Conservation (phyloP, 2,113 vertebrate genomes). For the Acanthisitta chloris region DNA sequence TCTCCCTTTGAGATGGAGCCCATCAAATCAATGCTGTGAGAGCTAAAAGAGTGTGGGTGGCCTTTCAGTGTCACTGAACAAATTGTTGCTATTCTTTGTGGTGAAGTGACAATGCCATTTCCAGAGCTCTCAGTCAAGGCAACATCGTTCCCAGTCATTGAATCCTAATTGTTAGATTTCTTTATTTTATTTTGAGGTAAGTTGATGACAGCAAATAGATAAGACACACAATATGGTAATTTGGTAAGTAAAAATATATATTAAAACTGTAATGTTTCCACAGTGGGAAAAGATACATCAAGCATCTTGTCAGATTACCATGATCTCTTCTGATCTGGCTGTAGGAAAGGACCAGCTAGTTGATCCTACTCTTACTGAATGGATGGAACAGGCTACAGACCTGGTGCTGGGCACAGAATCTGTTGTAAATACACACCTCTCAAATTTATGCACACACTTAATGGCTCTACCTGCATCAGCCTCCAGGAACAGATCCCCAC, state of each 20-base stretch:
- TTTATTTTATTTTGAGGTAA: neutral
- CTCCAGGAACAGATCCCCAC: neutral
- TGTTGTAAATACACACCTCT: fast-evolving
- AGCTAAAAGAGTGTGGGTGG: neutral
- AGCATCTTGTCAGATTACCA: neutral
- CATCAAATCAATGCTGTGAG: slow-evolving; percentile 29
- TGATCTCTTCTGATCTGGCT: neutral
- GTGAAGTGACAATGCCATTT: slow-evolving; percentile 8
- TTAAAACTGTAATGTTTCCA: neutral
- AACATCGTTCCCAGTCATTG: neutral
- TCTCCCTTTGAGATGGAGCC: neutral
- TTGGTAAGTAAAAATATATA: neutral
- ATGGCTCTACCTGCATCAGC: neutral
- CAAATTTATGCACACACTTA: fast-evolving
- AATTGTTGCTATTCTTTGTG: slow-evolving; percentile 11
- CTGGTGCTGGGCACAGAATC: neutral
- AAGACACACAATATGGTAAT: neutral
- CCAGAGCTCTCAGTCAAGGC: neutral
- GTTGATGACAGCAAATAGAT: neutral
- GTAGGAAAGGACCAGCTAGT: neutral
- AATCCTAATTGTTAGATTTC: neutral
- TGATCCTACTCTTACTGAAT: neutral
- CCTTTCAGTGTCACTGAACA: slow-evolving; percentile 25
- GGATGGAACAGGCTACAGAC: neutral
- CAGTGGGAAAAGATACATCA: neutral